phyloP scores from a whole-genome alignment of 2,797 vertebrate genomes.

The Pipistrellus pygmaeus region DNA sequence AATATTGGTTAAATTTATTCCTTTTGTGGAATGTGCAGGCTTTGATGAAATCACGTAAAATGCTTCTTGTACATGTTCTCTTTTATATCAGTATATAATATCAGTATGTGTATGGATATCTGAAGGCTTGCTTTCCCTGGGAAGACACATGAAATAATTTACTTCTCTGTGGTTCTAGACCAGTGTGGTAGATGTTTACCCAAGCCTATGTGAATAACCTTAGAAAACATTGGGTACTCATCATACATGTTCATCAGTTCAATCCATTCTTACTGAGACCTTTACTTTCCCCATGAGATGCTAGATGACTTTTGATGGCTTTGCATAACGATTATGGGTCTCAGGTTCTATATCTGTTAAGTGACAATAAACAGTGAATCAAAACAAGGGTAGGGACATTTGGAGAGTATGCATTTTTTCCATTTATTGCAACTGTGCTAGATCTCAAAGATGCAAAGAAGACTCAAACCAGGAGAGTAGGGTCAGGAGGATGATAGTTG shows the following conservation, averaged over 20 bases:
- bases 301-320: neutral
- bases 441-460: neutral
- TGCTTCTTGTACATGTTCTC: neutral
- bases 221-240: neutral
- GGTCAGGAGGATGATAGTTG: neutral
- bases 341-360: neutral
- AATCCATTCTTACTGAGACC: neutral
- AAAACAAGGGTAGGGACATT: neutral
- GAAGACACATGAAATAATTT: neutral
- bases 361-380: neutral
- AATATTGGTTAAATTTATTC: constrained; percentile 49
- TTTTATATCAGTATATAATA: neutral
- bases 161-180: neutral
- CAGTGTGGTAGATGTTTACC: neutral
- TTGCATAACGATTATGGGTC: neutral
- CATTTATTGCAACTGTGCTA: neutral
- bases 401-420: neutral
- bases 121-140: neutral
- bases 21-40: neutral
- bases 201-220: neutral
- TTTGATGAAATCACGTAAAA: constrained; percentile 28
- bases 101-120: neutral
- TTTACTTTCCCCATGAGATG: neutral
- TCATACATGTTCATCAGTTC: neutral
- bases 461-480: neutral